These are phyloP conservation scores for Oppia nitens DNA, from an alignment of 1,140 invertebrate species.

Conservation along the genomic window DNA sequence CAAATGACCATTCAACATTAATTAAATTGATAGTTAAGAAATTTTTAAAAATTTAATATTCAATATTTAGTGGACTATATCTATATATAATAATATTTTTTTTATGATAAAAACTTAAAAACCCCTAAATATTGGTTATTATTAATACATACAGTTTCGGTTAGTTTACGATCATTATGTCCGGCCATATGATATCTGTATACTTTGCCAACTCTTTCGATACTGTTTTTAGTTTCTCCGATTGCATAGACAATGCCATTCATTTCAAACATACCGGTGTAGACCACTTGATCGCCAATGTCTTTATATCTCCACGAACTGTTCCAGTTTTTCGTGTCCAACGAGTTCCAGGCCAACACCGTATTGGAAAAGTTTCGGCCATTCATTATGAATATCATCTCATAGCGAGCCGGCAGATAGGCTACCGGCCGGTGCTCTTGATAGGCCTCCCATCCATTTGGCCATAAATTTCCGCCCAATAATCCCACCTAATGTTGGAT, in stretches of 20 bases:
- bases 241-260: constrained; percentile 13
- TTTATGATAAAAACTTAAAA: too few relatives aligned
- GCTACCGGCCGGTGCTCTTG: constrained; percentile 9
- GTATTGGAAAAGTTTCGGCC: neutral
- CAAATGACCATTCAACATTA: too few relatives aligned
- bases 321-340: constrained; percentile 6
- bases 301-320: constrained; percentile 3
- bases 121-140: too few relatives aligned
- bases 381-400: constrained; percentile 11
- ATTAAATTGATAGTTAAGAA: too few relatives aligned
- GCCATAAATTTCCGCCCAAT: constrained; percentile 10
- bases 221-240: neutral
- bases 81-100: too few relatives aligned
- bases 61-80: too few relatives aligned
- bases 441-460: constrained; percentile 11
- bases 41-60: too few relatives aligned
- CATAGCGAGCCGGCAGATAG: constrained; percentile 5
- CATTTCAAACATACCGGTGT: constrained; percentile 14
- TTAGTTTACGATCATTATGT: constrained; percentile 1
- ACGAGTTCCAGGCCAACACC: constrained; percentile 3
- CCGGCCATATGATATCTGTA: constrained; percentile 7
- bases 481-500: constrained; percentile 8
- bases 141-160: constrained; percentile 4
- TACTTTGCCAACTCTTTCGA: constrained; percentile 11
- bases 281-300: neutral